Conservation (phyloP, 2,113 vertebrate genomes). For the Martes martes region DNA sequence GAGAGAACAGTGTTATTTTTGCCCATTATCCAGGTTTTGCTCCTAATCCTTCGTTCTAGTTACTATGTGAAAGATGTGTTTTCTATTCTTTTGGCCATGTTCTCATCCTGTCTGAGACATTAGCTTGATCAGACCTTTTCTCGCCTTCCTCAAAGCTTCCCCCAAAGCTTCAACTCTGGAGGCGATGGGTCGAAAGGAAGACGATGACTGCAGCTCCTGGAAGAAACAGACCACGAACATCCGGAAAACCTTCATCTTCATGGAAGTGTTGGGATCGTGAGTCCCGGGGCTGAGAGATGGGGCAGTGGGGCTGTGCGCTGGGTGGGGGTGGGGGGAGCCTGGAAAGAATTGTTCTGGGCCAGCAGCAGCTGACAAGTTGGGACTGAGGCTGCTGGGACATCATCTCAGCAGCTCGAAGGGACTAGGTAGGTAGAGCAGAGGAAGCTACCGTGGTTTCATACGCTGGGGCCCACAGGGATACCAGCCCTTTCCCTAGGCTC, state of each 20-base stretch:
- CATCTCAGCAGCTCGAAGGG: background rate
- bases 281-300: conserved; percentile 67
- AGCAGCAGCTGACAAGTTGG: too few species aligned
- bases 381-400: background rate
- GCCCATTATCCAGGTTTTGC: background rate
- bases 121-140: background rate
- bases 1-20: background rate
- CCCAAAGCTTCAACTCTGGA: conserved; percentile 82
- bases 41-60: background rate
- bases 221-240: conserved; percentile 94
- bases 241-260: conserved; percentile 93
- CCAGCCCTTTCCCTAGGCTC: background rate
- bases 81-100: background rate
- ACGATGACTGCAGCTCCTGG: conserved; percentile 86
- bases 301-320: background rate
- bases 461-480: background rate
- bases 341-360: background rate
- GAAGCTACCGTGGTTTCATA: background rate
- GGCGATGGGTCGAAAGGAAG: conserved; percentile 90
- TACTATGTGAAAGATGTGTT: background rate
- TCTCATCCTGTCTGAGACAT: background rate
- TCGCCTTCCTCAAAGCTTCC: conserved; percentile 60
- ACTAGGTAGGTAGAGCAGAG: background rate
- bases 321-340: too few species aligned
- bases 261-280: conserved; percentile 94